These are phyloP conservation scores for Rhinoraja longicauda DNA, from an alignment of 2,797 vertebrate genomes.

Conservation along the genomic window DNA sequence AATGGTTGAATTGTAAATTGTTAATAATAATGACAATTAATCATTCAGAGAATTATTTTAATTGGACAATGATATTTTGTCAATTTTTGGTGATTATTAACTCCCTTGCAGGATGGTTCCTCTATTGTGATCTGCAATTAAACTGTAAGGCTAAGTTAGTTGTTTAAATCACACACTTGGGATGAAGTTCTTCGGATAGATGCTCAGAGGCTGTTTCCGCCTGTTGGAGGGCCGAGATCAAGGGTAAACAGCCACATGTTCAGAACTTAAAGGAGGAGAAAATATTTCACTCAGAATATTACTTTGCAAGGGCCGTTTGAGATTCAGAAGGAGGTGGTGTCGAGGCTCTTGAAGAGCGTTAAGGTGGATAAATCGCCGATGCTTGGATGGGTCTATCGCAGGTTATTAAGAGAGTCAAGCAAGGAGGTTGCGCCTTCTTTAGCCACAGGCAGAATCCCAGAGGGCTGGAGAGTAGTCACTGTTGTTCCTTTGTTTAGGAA, in stretches of 20 bases:
- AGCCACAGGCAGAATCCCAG: no score
- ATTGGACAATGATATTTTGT: background rate
- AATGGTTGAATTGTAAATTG: background rate
- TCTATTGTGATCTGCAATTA: background rate
- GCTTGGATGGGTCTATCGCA: no score
- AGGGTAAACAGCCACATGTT: background rate
- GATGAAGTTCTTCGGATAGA: background rate
- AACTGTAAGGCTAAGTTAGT: background rate
- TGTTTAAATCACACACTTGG: background rate
- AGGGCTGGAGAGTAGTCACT: no score
- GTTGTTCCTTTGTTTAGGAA: no score
- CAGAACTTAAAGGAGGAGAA: background rate
- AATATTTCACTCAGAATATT: background rate
- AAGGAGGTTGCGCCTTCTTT: no score
- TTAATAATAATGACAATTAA: background rate
- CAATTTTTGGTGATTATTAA: background rate
- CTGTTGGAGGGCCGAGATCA: background rate
- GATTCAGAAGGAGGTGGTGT: no score
- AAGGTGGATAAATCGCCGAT: no score
- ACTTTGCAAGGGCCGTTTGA: no score
- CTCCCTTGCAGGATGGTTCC: background rate
- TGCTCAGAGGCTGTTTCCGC: background rate
- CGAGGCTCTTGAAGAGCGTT: no score
- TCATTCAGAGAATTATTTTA: background rate
- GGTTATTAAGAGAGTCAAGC: no score